phyloP scores from a whole-genome alignment of 2,888 invertebrate genomes.

The Pachymerium ferrugineum region DNA sequence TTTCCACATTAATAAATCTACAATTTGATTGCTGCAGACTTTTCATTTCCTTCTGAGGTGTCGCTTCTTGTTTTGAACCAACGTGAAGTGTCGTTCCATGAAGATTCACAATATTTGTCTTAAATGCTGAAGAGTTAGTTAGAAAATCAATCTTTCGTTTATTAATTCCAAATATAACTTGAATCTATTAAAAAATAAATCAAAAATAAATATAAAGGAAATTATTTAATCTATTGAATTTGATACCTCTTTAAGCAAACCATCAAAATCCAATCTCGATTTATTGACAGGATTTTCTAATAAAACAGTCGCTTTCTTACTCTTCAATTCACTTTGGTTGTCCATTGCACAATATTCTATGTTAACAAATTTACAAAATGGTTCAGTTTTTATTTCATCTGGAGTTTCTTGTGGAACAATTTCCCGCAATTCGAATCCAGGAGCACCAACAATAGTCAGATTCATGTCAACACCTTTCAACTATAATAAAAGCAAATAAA shows the following conservation, averaged over 20 bases:
- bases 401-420: not conserved
- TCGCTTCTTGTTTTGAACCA: not conserved
- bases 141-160: not conserved
- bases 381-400: not conserved
- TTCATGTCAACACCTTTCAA: not conserved
- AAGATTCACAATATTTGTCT: not conserved
- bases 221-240: not conserved
- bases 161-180: not conserved
- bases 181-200: not conserved
- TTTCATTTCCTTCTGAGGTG: not conserved
- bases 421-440: not conserved
- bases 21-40: not conserved
- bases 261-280: not conserved
- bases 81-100: not conserved
- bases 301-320: not conserved
- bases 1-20: slow-evolving; percentile 1
- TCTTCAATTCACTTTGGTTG: not conserved
- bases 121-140: not conserved
- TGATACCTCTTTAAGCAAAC: not conserved
- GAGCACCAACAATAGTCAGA: not conserved
- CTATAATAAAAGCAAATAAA: not conserved
- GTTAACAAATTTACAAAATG: not conserved
- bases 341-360: not conserved
- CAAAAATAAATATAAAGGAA: not conserved
- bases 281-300: not conserved